Conservation (phyloP, 2,797 vertebrate species). For the Lepus oiostolus region DNA sequence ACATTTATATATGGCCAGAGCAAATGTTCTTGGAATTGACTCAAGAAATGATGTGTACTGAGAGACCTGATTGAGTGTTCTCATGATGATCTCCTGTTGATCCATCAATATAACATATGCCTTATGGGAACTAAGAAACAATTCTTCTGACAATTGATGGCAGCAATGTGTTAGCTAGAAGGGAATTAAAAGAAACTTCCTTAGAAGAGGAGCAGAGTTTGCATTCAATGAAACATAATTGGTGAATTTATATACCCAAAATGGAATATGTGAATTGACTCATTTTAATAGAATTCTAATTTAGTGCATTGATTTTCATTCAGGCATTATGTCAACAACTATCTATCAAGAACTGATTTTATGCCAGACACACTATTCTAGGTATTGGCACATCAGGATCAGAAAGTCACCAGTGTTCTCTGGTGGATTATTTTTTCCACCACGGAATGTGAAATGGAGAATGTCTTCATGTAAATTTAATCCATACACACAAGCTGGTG, state of each 20-base stretch:
- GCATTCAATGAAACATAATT: background rate
- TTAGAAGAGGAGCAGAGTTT: background rate
- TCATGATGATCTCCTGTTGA: slow-evolving; percentile 5
- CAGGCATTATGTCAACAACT: background rate
- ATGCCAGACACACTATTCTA: background rate
- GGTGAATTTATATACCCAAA: background rate
- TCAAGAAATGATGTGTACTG: slow-evolving; percentile 2
- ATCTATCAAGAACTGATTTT: slow-evolving; percentile 9
- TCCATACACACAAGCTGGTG: background rate
- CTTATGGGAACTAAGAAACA: background rate
- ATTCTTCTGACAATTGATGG: background rate
- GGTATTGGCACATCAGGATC: background rate
- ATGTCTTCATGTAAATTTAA: background rate
- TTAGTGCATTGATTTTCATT: background rate
- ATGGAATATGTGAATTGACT: background rate
- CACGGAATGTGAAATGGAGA: background rate
- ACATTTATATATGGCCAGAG: slow-evolving; percentile 44
- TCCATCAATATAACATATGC: background rate
- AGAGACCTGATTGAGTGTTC: slow-evolving; percentile 25
- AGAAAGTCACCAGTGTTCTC: background rate
- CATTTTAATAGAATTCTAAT: background rate
- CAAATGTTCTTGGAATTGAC: slow-evolving; percentile 44
- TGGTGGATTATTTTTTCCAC: background rate
- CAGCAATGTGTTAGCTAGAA: background rate
- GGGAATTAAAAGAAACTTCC: slow-evolving; percentile 19